phyloP scores from a whole-genome alignment of 2,888 invertebrate genomes.

The Cotesia congregata region DNA sequence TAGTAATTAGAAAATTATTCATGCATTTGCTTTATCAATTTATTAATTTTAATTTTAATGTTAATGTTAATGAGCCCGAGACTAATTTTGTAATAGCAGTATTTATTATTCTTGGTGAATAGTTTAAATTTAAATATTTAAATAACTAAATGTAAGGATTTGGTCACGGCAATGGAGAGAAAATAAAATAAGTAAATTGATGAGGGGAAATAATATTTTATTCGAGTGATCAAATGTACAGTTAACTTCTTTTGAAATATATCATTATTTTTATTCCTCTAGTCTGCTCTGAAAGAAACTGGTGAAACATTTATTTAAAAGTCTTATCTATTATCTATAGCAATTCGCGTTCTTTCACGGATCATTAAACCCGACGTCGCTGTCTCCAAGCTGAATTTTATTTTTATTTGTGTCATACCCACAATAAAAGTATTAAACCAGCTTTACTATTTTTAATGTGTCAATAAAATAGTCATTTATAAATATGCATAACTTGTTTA shows the following conservation, averaged over 20 bases:
- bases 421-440: constrained; percentile 18
- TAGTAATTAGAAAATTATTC: no score
- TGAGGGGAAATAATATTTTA: neutral
- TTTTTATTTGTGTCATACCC: constrained; percentile 19
- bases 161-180: no score
- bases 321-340: constrained; percentile 17
- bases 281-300: no score
- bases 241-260: neutral
- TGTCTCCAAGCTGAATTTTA: constrained; percentile 6
- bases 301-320: neutral
- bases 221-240: neutral
- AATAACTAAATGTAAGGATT: no score
- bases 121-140: no score
- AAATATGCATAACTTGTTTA: neutral
- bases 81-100: no score
- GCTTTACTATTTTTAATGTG: neutral
- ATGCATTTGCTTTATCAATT: no score
- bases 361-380: constrained; percentile 36
- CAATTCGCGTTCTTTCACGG: constrained; percentile 32
- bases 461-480: neutral
- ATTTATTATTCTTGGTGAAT: no score
- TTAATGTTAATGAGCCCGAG: no score
- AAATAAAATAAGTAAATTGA: no score
- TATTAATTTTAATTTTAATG: no score
- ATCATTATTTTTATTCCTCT: no score